Base-by-base conservation (phyloP, 2,888 invertebrate species). In the Ochropleura leucogaster region DNA sequence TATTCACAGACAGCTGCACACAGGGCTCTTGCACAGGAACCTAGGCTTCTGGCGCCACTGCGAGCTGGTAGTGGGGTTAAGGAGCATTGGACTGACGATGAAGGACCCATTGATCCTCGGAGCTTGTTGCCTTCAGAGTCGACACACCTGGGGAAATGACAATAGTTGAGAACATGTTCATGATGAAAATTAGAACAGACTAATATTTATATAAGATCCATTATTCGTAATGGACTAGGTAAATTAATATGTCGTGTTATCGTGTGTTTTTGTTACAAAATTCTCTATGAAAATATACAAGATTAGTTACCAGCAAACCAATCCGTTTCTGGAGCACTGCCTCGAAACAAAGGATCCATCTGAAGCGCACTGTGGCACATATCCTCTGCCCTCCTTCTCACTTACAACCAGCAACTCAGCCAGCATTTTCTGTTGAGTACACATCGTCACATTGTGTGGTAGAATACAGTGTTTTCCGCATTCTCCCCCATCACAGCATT, bases 1-100 rank as follows among this genome's bases (percentile, higher is more conserved):
- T 98, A 98, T 91, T 98, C 98, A 88, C 98, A 98, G 64, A 98
- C 97, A 5, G 98, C 98, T 0, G 98, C 98, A 89, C 98, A 98
- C 67, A 98, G 97, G 7, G 98, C 97, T 9, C 97, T 96, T 57
- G 98, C 97, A 86, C 98, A 98, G 16, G 94, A 87, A 18, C 92
- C 92, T 10, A 97, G 93, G 79, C 97, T 97, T n/a, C 97, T 94
- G 2, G 95, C 97, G 9, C 95, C 94, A 3, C 90, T 88, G 51
- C 96, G 93, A 0, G 93, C 95, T 16, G 94, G 92, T 0, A 92
- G 90, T 0, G 94, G 93, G 0, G 90, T 75, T 12, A 88, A 57
- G 0, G 97, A 94, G 89, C 98, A 98, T 74, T 97, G 96, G 1
- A 98, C 98, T 70, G 96, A 96, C 16, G 97, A 97, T 0, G 98